Evolutionary conservation across 2,888 invertebrate genomes (phyloP), one percentile per base, ranked within the genome.

Genomic region (Eumacrocentrus americanus): DNA sequence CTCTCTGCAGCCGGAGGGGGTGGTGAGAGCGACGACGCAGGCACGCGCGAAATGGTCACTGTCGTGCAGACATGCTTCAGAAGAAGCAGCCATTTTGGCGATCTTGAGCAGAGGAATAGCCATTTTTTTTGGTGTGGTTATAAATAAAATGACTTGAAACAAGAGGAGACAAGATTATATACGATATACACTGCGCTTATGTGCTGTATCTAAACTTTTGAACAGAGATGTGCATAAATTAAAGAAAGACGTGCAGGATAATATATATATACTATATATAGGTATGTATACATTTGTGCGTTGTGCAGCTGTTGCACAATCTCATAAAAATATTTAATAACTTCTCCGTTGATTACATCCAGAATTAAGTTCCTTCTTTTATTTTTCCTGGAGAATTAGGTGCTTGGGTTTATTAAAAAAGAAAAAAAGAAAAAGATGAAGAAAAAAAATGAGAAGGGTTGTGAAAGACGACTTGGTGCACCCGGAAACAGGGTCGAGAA

Each of bases 41-140:
- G 40, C 22, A 52, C 40, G 52, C 23, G 25, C 38, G 20, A 52
- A 37, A 52, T 25, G 37, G 55, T 52, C 54, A 58, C 60, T 58
- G 42, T 56, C 58, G 44, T 66, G 16, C 51, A 55, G 52, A 57
- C 51, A 25, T 25, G 55, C 59, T 60, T 18, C 50, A 60, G 61
- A n/a, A n/a, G n/a, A n/a, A n/a, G 62, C 53, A 53, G 59, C 63
- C 61, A 62, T 62, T 48, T 65, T 65, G 62, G 62, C 62, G 35
- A 51, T 53, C 58, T 58, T 60, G n/a, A n/a, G n/a, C n/a, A 55
- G 54, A 56, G 60, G 58, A 64, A 64, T 60, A 55, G 58, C n/a
- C n/a, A n/a, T 58, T 52, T 62, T 58, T 62, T 37, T 16, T 62
- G 62, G 64, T 46, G 16, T 61, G 55, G 55, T n/a, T n/a, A n/a